Base-by-base conservation (phyloP, 2,888 invertebrate genomes). In the Caradrina clavipalpis region DNA sequence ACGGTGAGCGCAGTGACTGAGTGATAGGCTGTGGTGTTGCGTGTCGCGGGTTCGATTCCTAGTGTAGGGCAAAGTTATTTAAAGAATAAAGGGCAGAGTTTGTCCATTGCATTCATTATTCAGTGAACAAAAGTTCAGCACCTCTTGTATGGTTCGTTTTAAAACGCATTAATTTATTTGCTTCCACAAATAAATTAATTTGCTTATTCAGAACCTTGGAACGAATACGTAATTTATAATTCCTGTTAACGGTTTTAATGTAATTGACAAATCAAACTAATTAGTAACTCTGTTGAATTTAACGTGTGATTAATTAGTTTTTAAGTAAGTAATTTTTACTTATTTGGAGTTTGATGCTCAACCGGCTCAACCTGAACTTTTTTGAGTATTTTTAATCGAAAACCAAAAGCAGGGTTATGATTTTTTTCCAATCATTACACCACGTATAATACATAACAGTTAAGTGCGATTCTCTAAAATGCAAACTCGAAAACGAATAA, bases 101-200 rank as follows among this genome's bases (percentile, higher is more conserved):
- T 39, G 6, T 39, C 53, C 2, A n/a, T 50, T 5, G 26, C 15
- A 47, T 58, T 47, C 7, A 62, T 51, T 63, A 65, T 62, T 51
- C 11, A 26, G 15, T 21, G 26, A 21, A 61, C 6, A 63, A 62
- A 17, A 21, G 10, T 15, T 8, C n/a, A 1, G 21, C 5, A n/a
- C 26, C 1, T 42, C 15, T 17, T 21, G 1, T 17, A 4, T 6
- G 17, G 21, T 21, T n/a, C 26, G 11, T 21, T 35, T 39, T 1
- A 4, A n/a, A 61, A 50, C 4, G 26, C 17, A 19, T 58, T 31
- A 19, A 49, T n/a, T 17, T 7, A 26, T 19, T 6, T 10, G 35
- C 13, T 22, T 22, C 19, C 19, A 45, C 8, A 35, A 35, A 35
- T 35, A 35, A 35, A 35, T 35, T 35, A 35, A 35, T 45, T 51